Evolutionary conservation across 2,888 invertebrate genomes (phyloP), one percentile per base, ranked within the genome.

Genomic region (Habroteleia sp.): DNA sequence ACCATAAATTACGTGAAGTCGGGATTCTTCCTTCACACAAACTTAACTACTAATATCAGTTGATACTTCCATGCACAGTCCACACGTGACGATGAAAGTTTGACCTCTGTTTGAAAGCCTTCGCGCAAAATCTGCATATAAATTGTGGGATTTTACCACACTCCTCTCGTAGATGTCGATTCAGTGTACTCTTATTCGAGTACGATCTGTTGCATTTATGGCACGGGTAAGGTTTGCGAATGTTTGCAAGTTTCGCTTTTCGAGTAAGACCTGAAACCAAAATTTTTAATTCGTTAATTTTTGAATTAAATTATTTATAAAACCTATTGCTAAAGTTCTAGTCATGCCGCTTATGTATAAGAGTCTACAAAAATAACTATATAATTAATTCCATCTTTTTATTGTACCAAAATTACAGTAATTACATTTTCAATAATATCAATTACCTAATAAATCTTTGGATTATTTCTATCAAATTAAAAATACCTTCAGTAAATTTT

Each of bases 101-200:
- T 20, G 85, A 83, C 83, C 92, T 92, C 86, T 93, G 91, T 85
- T 93, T 93, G 81, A 93, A 93, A 82, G 92, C 91, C 89, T 92
- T 91, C 82, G 91, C 91, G 87, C 93, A 93, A 89, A 92, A 92
- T 37, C 92, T 92, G 84, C 93, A 93, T 85, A 92, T 92, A 89
- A 93, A 93, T 86, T 93, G 92, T 41, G 93, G 93, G 83, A 92
- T 92, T 86, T 92, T 93, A 81, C 92, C 91, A 86, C 95, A 94
- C 86, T 94, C 94, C 88, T 94, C 93, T 84, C 92, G 93, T 83
- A 93, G 91, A 88, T 94, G 94, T 71, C 88, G 85, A 52, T 83
- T 83, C 52, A 89, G 80, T 65, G 94, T 94, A 82, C 94, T 93
- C 86, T 93, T 94, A 89, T 94, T 85, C 10, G 79, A 77, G 62